Conservation (phyloP, 2,888 invertebrate species). For the Tillus elongatus region DNA sequence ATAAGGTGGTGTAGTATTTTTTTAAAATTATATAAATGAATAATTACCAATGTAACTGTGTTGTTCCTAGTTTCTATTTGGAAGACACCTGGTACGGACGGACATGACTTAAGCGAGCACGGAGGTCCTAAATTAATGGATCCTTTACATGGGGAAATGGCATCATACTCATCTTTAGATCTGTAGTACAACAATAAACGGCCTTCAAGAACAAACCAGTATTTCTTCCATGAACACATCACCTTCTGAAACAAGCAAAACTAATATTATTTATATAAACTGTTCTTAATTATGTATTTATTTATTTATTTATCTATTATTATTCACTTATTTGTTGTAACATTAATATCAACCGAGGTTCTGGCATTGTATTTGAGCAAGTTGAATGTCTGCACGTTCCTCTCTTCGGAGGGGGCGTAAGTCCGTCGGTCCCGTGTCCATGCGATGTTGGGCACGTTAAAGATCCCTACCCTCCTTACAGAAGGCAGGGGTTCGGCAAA, state of each 20-base stretch:
- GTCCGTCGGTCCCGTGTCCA: no score
- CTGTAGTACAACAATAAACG: constrained; percentile 46
- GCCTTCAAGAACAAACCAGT: constrained; percentile 50
- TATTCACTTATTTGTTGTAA: no score
- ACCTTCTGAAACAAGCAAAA: neutral
- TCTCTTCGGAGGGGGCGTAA: no score
- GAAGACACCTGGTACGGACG: constrained; percentile 33
- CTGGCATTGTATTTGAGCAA: no score
- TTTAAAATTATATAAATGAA: neutral
- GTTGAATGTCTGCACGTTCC: no score
- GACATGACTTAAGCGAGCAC: constrained; percentile 38
- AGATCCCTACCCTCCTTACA: no score
- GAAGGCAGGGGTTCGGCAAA: no score
- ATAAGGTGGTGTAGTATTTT: no score
- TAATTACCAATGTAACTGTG: constrained; percentile 40
- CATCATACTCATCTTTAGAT: constrained; percentile 45
- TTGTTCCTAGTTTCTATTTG: constrained; percentile 43
- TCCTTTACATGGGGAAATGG: constrained; percentile 45
- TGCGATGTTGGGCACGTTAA: no score
- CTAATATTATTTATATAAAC: neutral
- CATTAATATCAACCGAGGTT: no score
- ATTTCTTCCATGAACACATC: constrained; percentile 44
- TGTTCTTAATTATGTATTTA: no score
- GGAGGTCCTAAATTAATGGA: constrained; percentile 45
- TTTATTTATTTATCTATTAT: no score